Evolutionary conservation across 2,113 vertebrate species (phyloP), one percentile per base, ranked within the genome.

Genomic region (Zosterops pallidus): DNA sequence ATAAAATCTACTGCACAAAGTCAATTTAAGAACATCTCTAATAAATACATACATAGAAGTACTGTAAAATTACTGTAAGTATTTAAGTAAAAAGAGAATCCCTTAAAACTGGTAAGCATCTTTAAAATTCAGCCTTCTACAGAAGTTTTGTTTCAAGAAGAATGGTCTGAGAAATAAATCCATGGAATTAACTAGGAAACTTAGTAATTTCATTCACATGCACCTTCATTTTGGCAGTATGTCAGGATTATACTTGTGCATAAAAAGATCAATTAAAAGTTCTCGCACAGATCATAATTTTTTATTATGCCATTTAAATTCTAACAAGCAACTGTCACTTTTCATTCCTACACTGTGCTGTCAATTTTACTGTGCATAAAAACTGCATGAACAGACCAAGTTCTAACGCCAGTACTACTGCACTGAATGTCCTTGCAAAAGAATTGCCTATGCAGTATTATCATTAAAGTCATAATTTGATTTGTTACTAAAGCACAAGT

Each of bases 271-370:
- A 57, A 68, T 75, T 93, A 70, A 35, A 74, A 89, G 63, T 76
- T 95, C 31, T 82, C 0, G 0, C 63, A 92, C 0, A 0, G 55
- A 71, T 65, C 22, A 2, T 44, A 28, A 60, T 47, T 86, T 90
- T 92, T 77, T 74, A 65, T 86, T 59, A 60, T 33, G 44, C 22
- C 28, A 68, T 25, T 95, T 83, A 81, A 42, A 76, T 6, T 46
- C 26, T 35, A 92, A 91, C 69, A 94, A 86, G 80, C 25, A 92
- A 67, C 76, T 82, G 83, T 49, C 86, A 79, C 56, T 89, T 90
- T 29, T 69, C 47, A 84, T 92, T 87, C 28, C 79, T 65, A 53
- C 23, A 53, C 47, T 37, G 25, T 26, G 21, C 46, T 65, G 37
- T 77, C 37, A 82, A 78, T 76, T 60, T 75, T 62, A 53, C 39